phyloP scores from a whole-genome alignment of 2,113 vertebrate species.

The Sapajus apella region DNA sequence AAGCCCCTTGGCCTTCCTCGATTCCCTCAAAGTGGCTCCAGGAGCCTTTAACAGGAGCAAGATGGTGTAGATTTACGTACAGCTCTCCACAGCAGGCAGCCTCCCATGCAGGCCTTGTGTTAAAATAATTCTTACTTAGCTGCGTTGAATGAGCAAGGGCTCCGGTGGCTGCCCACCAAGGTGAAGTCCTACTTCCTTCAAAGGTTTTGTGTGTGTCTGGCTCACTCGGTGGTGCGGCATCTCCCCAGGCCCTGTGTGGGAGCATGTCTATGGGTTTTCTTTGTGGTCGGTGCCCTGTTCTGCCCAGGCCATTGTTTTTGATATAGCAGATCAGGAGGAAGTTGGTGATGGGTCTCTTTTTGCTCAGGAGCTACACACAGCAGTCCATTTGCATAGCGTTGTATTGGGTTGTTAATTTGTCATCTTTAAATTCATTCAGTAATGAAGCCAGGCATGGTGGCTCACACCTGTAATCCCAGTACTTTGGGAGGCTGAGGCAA shows the following conservation, averaged over 20 bases:
- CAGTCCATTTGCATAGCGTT: fast-evolving
- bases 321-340: not conserved
- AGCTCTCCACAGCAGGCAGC: not conserved
- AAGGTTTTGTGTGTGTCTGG: not conserved
- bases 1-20: not conserved
- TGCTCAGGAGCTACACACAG: not conserved
- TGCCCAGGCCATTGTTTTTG: not conserved
- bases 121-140: not conserved
- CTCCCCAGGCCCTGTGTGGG: not conserved
- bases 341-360: not conserved
- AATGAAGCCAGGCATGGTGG: not conserved
- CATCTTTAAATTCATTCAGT: not conserved
- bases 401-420: not conserved
- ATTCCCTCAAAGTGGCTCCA: not conserved
- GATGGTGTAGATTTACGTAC: not conserved
- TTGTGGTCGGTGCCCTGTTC: not conserved
- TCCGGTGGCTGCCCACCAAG: not conserved
- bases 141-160: not conserved
- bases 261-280: not conserved
- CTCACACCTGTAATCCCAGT: too few species aligned
- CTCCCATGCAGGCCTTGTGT: not conserved
- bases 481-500: too few species aligned
- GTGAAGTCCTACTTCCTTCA: not conserved
- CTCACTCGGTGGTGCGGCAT: fast-evolving
- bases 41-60: not conserved